Evolutionary conservation across 2,797 vertebrate genomes (phyloP), one percentile per base, ranked within the genome.

Genomic region (Alcedo quadribrachys): DNA sequence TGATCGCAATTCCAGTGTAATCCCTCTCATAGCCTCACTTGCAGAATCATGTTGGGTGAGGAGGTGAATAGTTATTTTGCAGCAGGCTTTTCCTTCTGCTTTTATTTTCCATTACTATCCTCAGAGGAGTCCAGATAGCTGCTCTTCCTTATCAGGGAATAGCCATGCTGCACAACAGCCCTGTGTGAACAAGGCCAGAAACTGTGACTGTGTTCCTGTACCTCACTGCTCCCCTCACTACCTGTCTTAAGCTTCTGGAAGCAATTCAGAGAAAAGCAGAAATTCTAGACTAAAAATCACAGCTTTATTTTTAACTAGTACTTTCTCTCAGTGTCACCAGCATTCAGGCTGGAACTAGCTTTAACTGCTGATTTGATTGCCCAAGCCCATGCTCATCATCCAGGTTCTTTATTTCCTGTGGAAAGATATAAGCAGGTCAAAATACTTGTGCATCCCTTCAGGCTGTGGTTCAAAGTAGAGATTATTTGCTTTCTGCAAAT

Each of bases 111-210:
- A 24, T 1, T 1, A 0, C n/a, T 9, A 12, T 10, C 25, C 83
- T 85, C 57, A 7, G 61, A 63, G 48, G 24, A 82, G 45, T 69
- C 37, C 35, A 6, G 0, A 0, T 3, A 43, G 62, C 80, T 51
- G 51, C 78, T 50, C 0, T 27, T 53, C 21, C 9, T 43, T 11
- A 17, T 28, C 1, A 1, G 70, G 77, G 42, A 78, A 16, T 0
- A 51, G 27, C 32, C 32, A 11, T 3, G 2, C 69, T 33, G 70
- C 51, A 30, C 22, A 25, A 10, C 24, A 40, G 2, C 57, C 28
- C 89, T 15, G 33, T 2, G 63, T 30, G 60, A 42, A n/a, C 78
- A 51, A 15, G 24, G 48, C 32, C 50, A 10, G 33, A 35, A 25
- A 18, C 6, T 0, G 0, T 27, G 32, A 8, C 48, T 3, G 37